phyloP scores from a whole-genome alignment of 2,888 invertebrate genomes.

The Scaptodrosophila latifasciaeformis region DNA sequence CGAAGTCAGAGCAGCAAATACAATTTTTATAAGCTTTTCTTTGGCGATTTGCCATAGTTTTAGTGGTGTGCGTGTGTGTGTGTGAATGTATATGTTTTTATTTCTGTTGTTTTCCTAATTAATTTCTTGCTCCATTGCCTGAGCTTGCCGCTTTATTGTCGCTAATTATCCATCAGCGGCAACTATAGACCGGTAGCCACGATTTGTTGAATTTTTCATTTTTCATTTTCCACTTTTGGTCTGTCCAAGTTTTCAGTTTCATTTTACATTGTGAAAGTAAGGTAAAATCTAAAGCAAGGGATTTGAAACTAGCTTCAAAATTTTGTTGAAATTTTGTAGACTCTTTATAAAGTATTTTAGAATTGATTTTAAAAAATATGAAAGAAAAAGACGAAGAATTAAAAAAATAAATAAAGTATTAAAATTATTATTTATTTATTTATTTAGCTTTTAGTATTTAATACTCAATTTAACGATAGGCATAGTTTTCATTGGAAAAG shows the following conservation, averaged over 20 bases:
- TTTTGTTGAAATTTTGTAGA: too few species aligned
- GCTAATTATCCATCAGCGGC: conserved; percentile 44
- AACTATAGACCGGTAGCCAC: not conserved
- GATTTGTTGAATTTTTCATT: conserved; percentile 34
- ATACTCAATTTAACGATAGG: too few species aligned
- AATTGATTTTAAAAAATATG: too few species aligned
- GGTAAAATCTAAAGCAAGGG: too few species aligned
- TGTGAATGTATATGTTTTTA: not conserved
- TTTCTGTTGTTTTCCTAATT: conserved; percentile 29
- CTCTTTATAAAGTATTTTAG: too few species aligned
- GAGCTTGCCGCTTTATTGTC: conserved; percentile 47
- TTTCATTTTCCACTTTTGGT: conserved; percentile 2
- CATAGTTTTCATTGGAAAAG: conserved; percentile 44
- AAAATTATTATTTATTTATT: not conserved
- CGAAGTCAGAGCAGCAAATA: not conserved
- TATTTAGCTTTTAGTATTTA: not conserved
- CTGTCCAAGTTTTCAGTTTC: too few species aligned
- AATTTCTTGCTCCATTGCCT: conserved; percentile 50
- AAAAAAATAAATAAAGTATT: too few species aligned
- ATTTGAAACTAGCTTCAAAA: too few species aligned
- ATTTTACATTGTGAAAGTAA: too few species aligned
- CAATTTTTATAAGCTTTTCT: too few species aligned
- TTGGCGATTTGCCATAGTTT: too few species aligned
- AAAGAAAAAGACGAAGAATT: too few species aligned
- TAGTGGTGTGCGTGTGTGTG: not conserved